Percentiles rank a stretch among this genome's conserved stretches.
Evolutionary conservation across 2,888 invertebrate species (phyloP).

Genomic region (Cremastinae sp.): DNA sequence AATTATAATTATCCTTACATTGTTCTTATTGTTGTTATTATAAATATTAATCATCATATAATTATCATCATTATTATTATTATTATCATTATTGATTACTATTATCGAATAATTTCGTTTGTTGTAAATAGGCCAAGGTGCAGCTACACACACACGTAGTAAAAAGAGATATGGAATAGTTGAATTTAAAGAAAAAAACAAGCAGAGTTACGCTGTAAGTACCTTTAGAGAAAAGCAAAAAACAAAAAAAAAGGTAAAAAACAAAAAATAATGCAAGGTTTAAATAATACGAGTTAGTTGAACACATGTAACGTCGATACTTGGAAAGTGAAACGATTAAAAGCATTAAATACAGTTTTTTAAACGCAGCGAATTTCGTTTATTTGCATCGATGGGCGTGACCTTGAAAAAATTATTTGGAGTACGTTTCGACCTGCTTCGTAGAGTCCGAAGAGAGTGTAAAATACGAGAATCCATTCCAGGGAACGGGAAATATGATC

Average conservation of each 20-base stretch:
- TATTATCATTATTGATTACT: slow-evolving; percentile 18
- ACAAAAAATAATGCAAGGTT: slow-evolving; percentile 58
- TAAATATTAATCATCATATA: too few species aligned
- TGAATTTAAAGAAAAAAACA: slow-evolving; percentile 37
- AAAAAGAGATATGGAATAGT: slow-evolving; percentile 38
- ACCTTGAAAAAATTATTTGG: background rate
- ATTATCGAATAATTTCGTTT: slow-evolving; percentile 58
- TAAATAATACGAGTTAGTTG: slow-evolving; percentile 52
- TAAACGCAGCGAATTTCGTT: slow-evolving; percentile 53
- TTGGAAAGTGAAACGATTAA: slow-evolving; percentile 52
- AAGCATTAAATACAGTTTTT: slow-evolving; percentile 64
- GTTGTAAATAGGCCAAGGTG: slow-evolving; percentile 62
- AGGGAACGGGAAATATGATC: too few species aligned
- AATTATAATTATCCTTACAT: too few species aligned
- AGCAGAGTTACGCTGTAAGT: slow-evolving; percentile 63
- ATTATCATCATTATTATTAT: slow-evolving; percentile 33
- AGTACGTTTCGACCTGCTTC: too few species aligned
- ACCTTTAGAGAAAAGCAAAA: slow-evolving; percentile 57
- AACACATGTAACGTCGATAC: slow-evolving; percentile 63
- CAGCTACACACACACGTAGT: slow-evolving; percentile 60
- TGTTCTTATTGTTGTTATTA: too few species aligned
- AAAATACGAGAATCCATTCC: too few species aligned
- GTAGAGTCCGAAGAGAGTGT: too few species aligned
- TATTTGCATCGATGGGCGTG: slow-evolving; percentile 22
- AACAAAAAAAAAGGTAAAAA: slow-evolving; percentile 13